phyloP scores from a whole-genome alignment of 2,113 vertebrate genomes.

The Natator depressus region DNA sequence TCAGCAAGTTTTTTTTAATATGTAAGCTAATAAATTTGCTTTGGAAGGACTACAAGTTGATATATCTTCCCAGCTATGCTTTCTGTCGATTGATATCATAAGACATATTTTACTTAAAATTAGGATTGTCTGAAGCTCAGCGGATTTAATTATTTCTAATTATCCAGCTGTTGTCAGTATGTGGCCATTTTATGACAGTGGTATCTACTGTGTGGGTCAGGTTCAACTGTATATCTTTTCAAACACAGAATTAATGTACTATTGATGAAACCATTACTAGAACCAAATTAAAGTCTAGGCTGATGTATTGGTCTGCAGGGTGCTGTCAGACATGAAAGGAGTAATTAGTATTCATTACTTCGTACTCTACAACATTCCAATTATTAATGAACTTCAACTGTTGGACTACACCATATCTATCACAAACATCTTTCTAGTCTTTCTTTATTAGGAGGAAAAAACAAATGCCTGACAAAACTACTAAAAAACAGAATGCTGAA shows the following conservation, averaged over 20 bases:
- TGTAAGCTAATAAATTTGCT: conserved; percentile 76
- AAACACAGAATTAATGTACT: conserved; percentile 99
- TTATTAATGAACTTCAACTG: conserved; percentile 99
- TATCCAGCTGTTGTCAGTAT: conserved; percentile 88
- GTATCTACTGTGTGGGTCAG: conserved; percentile 88
- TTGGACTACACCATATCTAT: conserved; percentile 92
- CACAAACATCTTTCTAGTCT: conserved; percentile 85
- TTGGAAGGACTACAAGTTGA: conserved; percentile 77
- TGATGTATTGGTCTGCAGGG: conserved; percentile 98
- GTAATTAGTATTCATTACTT: conserved; percentile 99
- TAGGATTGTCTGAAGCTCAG: conserved; percentile 90
- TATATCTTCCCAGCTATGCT: conserved; percentile 78
- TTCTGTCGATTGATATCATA: conserved; percentile 83
- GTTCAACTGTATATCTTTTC: conserved; percentile 99
- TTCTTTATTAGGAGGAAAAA: conserved; percentile 87
- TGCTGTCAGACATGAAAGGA: conserved; percentile 97
- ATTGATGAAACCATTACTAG: conserved; percentile 99
- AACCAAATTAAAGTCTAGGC: conserved; percentile 98
- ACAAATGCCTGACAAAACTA: conserved; percentile 57
- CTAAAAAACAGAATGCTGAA: conserved; percentile 31
- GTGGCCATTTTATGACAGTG: conserved; percentile 88
- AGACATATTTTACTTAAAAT: conserved; percentile 95
- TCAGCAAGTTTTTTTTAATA: conserved; percentile 68
- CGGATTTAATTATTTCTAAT: conserved; percentile 98
- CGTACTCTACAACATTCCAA: conserved; percentile 98